phyloP scores from a whole-genome alignment of 1,140 invertebrate genomes.

The Rhopalosiphum padi region DNA sequence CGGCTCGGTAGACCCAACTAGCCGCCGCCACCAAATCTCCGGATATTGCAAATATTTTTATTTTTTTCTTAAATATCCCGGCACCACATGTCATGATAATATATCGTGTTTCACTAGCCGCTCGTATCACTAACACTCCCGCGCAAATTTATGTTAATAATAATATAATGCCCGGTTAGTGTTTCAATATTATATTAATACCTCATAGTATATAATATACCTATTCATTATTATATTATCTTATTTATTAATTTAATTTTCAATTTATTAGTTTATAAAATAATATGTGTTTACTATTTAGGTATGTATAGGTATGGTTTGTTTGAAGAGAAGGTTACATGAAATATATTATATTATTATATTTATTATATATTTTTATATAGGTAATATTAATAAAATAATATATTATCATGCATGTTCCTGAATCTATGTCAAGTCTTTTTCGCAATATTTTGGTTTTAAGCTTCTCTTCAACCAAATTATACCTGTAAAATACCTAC shows the following conservation, averaged over 20 bases:
- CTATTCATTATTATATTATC: too few relatives aligned
- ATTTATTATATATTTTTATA: too few relatives aligned
- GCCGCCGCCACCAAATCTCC: background rate
- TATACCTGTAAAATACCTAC: background rate
- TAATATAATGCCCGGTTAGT: conserved; percentile 4
- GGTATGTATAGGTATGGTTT: too few relatives aligned
- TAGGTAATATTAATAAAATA: background rate
- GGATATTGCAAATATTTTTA: background rate
- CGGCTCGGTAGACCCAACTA: too few relatives aligned
- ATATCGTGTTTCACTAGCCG: background rate
- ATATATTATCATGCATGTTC: background rate
- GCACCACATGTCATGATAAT: background rate
- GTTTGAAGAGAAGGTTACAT: too few relatives aligned
- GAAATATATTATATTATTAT: too few relatives aligned
- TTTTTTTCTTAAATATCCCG: background rate
- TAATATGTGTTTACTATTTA: too few relatives aligned
- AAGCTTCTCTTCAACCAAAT: background rate
- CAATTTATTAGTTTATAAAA: too few relatives aligned
- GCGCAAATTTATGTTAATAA: background rate
- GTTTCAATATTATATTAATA: too few relatives aligned
- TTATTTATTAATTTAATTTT: too few relatives aligned
- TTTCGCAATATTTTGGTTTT: background rate
- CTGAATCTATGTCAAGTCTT: background rate
- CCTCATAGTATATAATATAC: too few relatives aligned
- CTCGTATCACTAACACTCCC: background rate